Evolutionary conservation across 2,888 invertebrate species (phyloP), one percentile per base, ranked within the genome.

Genomic region (Zootermopsis nevadensis): DNA sequence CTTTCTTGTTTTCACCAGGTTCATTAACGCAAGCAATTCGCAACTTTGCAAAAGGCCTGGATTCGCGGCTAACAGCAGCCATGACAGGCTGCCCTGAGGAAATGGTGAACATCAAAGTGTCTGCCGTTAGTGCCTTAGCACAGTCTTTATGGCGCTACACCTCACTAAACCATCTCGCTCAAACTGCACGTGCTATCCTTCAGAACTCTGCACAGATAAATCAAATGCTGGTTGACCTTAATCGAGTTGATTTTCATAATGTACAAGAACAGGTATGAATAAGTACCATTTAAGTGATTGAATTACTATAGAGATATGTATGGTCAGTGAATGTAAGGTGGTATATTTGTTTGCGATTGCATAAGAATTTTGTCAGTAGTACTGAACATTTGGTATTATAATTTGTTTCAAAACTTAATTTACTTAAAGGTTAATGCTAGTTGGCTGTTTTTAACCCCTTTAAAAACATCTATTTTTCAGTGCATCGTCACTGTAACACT

Each of bases 241-340:
- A 98, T 91, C 95, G 98, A 86, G 98, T 99, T 69, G 99, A 99
- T 91, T 99, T 99, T 91, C 96, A 97, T 88, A 98, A 98, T 91
- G 98, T 99, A 24, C 98, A 94, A 89, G 94, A 92, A 86, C 92
- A 97, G 91, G 95, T 95, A 72, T 33, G 82, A 4, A 19, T 19
- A n/a, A 48, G 48, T 48, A 19, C 12, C 48, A 48, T 19, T 19
- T 19, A 48, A 48, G 48, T 48, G 48, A n/a, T n/a, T n/a, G n/a
- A 48, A 48, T 19, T 48, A 48, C 48, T 15, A 19, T 48, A 48
- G 48, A 15, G 48, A 48, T 15, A 19, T 10, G 19, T 48, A 48
- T 48, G 1, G 48, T 19, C 48, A 48, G 19, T 48, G 48, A 48
- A 48, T 19, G 48, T 3, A 48, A 48, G 12, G 19, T 19, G 19